Conservation (phyloP, 2,113 vertebrate genomes). For the Atrichornis clamosus region DNA sequence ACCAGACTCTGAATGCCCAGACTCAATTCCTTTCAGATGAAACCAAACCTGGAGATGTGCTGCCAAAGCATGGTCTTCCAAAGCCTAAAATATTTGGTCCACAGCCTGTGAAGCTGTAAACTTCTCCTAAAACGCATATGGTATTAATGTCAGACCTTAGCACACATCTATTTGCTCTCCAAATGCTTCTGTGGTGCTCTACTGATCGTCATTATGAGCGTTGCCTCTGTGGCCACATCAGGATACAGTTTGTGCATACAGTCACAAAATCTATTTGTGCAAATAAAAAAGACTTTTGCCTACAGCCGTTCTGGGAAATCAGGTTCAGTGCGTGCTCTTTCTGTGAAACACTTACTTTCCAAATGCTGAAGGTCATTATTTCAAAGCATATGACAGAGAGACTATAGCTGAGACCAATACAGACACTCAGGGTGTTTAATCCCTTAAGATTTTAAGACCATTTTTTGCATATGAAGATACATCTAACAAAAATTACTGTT, state of each 20-base stretch:
- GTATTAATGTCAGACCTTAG: not conserved
- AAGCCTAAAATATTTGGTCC: not conserved
- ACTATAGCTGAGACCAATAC: not conserved
- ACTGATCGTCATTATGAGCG: accelerated
- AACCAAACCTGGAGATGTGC: not conserved
- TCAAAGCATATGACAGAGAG: not conserved
- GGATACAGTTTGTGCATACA: not conserved
- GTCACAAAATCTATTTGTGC: not conserved
- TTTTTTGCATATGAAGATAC: not conserved
- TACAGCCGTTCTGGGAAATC: not conserved
- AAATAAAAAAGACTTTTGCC: not conserved
- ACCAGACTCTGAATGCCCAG: not conserved
- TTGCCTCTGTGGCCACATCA: not conserved
- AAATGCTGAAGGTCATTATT: not conserved
- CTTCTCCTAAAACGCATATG: not conserved
- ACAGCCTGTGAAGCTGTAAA: not conserved
- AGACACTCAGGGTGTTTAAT: not conserved
- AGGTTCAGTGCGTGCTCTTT: not conserved
- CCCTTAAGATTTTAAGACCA: not conserved
- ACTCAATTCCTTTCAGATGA: not conserved
- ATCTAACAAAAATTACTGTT: not conserved
- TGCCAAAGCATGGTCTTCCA: not conserved
- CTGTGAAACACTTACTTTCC: not conserved
- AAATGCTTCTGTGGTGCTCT: not conserved
- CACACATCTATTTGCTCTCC: not conserved